Evolutionary conservation across 2,888 invertebrate species (phyloP), one percentile per base, ranked within the genome.

Genomic region (Hydropsyche betteni): DNA sequence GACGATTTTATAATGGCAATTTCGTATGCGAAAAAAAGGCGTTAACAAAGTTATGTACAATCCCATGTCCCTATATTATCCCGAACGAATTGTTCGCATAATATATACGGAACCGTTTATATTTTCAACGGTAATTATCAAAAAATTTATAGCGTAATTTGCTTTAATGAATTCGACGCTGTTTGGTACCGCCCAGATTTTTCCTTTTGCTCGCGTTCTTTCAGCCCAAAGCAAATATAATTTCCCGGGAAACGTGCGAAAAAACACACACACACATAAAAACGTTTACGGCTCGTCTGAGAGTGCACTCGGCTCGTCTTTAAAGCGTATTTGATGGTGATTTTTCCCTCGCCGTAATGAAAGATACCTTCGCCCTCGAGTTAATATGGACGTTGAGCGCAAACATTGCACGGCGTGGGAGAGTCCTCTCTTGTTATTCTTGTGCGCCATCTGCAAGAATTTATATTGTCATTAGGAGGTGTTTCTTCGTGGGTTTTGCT

Each of bases 401-500:
- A 55, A 14, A 55, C n/a, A 55, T 16, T 6, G 55, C 8, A 16
- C n/a, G 55, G 3, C 12, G 14, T 16, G 14, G 16, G 16, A 55
- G 55, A 14, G 55, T 55, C 55, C 55, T 14, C 16, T 16, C 34
- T 16, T 16, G 53, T 70, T 70, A 55, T 72, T 61, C 14, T 38
- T 4, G 38, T 7, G 50, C 52, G 50, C 53, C 74, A 74, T 74
- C 74, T 74, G 69, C 69, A 14, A 52, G 52, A 69, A 69, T 74
- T 74, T 74, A 74, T 69, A 74, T 53, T 74, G 69, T 69, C 74
- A 52, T 74, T 74, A 74, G 58, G 53, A 51, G 55, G 53, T 55
- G 70, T 70, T 70, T 52, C 52, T 38, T 38, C 44, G 7, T 14
- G 69, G 69, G 69, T n/a, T 44, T 69, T 7, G 52, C 58, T 68